These are phyloP conservation scores for Prosopocoilus inquinatus DNA, from an alignment of 2,888 invertebrate genomes.

Conservation along the genomic window DNA sequence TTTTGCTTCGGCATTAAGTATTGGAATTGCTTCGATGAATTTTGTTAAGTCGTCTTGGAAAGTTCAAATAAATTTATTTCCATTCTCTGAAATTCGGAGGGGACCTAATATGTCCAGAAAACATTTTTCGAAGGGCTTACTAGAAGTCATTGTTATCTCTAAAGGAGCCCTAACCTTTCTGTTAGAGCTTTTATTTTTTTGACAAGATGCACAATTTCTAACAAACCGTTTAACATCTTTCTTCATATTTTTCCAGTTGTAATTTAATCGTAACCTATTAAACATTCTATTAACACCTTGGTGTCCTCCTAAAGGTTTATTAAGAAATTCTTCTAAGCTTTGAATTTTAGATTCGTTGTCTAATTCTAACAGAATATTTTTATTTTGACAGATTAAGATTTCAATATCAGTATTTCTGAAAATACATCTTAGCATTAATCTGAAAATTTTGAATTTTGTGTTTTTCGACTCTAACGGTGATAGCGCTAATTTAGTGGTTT, in stretches of 20 bases:
- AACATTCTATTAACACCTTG: slow-evolving; percentile 13
- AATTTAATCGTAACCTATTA: slow-evolving; percentile 13
- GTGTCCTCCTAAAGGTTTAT: slow-evolving; percentile 14
- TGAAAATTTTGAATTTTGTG: slow-evolving; percentile 8
- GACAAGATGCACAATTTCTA: slow-evolving; percentile 7
- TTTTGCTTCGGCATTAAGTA: slow-evolving; percentile 36
- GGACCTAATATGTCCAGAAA: slow-evolving; percentile 38
- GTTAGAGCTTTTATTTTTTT: slow-evolving; percentile 25
- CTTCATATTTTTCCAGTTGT: slow-evolving; percentile 21
- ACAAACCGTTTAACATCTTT: slow-evolving; percentile 17
- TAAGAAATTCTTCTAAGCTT: slow-evolving; percentile 18
- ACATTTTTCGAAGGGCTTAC: slow-evolving; percentile 35
- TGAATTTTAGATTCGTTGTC: not conserved
- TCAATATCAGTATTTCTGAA: slow-evolving; percentile 12
- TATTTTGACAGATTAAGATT: slow-evolving; percentile 6
- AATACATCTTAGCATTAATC: slow-evolving; percentile 16
- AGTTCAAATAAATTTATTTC: slow-evolving; percentile 32
- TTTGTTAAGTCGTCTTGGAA: slow-evolving; percentile 39
- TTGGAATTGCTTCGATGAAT: slow-evolving; percentile 33
- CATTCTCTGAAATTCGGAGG: slow-evolving; percentile 28
- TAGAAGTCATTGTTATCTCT: slow-evolving; percentile 36
- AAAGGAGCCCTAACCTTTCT: slow-evolving; percentile 36
- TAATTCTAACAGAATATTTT: not conserved
- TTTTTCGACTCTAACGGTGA: too few species aligned
- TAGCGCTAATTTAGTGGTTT: too few species aligned